Base-by-base conservation (phyloP, 2,113 vertebrate species). In the Takifugu flavidus region DNA sequence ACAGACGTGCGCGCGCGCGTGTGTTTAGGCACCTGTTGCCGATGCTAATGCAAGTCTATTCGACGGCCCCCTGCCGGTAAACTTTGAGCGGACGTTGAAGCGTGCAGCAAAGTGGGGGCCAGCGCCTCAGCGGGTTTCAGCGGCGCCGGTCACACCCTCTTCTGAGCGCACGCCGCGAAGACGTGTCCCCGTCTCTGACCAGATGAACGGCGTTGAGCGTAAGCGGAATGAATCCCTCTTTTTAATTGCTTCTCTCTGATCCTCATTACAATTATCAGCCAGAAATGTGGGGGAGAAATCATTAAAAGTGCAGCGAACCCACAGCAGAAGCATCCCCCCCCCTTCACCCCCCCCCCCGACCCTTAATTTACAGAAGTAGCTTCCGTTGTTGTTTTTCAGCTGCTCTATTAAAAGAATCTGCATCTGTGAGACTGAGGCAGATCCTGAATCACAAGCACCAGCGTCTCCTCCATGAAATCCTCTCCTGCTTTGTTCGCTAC, bases 261-360 rank as follows among this genome's bases (percentile, higher is more conserved):
- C 61, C 74, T 82, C 56, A 83, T 86, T 75, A 75, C 59, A 61
- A 85, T 83, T 82, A 31, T 83, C 52, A 68, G 70, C 79, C 80
- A 72, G 68, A 61, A 72, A 70, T 31, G 53, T 65, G 78, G 67
- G 63, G 65, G 56, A 70, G 25, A 53, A 42, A 65, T 67, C 51
- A 29, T 52, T 7, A 11, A 46, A 67, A 65, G 61, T 59, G 77
- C 59, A 56, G 14, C 55, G 49, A 34, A 63, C 49, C 54, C 50
- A 15, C n/a, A 70, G 67, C 42, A 53, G 12, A 3, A 69, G 72
- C 52, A 67, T n/a, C 61, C 53, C 68, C 60, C 53, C 1, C 62
- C 60, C 67, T 3, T 20, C 20, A 20, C 29, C 29, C 13, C 42
- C 42, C 13, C 4, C 13, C 42, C 42, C 39, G 67, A 70, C 76